phyloP scores from a whole-genome alignment of 2,888 invertebrate genomes.

The Zaprionus obscuricornis region DNA sequence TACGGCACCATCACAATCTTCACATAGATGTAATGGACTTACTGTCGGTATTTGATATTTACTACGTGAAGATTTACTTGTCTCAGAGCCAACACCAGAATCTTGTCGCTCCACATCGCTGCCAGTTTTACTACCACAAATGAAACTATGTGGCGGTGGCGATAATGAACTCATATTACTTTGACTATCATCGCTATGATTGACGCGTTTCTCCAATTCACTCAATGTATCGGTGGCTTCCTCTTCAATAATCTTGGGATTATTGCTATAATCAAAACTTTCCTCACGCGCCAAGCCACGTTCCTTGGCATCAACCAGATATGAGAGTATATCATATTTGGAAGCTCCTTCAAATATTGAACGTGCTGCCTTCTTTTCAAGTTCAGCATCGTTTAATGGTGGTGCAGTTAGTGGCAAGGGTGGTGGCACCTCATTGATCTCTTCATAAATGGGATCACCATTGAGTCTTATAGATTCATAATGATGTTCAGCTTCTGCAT shows the following conservation, averaged over 20 bases:
- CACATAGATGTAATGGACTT: constrained; percentile 89
- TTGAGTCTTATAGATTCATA: constrained; percentile 88
- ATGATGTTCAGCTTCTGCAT: constrained; percentile 86
- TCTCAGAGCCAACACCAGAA: constrained; percentile 96
- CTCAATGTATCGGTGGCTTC: constrained; percentile 86
- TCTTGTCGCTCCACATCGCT: constrained; percentile 94
- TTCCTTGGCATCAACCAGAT: constrained; percentile 93
- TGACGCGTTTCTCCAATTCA: constrained; percentile 85
- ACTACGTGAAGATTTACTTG: constrained; percentile 93
- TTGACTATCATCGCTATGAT: constrained; percentile 90
- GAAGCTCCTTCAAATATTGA: constrained; percentile 92
- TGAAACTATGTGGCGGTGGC: constrained; percentile 71
- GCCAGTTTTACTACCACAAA: constrained; percentile 82
- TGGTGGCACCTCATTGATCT: constrained; percentile 90
- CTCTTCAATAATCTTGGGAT: constrained; percentile 84
- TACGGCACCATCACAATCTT: constrained; percentile 93
- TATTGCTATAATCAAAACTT: constrained; percentile 86
- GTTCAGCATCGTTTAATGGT: constrained; percentile 88
- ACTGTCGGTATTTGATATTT: constrained; percentile 85
- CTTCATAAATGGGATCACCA: constrained; percentile 91
- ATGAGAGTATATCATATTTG: constrained; percentile 94
- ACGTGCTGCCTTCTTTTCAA: constrained; percentile 87
- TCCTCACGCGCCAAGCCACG: constrained; percentile 89
- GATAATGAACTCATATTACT: constrained; percentile 86
- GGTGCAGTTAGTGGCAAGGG: constrained; percentile 91